Base-by-base conservation (phyloP, 1,140 invertebrate genomes). In the Rhopalosiphum maidis region DNA sequence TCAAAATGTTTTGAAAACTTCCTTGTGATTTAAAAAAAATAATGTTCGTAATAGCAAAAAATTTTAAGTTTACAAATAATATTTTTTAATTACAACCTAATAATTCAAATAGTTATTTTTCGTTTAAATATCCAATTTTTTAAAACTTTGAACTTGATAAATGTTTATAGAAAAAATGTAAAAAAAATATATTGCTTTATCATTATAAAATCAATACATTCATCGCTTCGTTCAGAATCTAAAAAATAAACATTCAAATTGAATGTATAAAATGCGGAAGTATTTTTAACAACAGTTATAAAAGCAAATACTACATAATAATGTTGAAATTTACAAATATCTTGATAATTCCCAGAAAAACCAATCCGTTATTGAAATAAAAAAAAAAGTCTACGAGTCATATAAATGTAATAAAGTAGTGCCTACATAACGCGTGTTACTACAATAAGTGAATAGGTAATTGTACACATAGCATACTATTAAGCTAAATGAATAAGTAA, bases 311-410 rank as follows among this genome's bases (percentile, higher is more conserved):
- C 60, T 77, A 77, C 60, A 77, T 77, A 77, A 77, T 77, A 77
- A 77, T 77, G 60, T n/a, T n/a, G 60, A 77, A 68, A 77, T 77
- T 77, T 77, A 35, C 30, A 77, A 77, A 77, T n/a, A 77, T 77
- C 60, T 77, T n/a, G 60, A n/a, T 6, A 77, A 77, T 77, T 77
- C 60, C 60, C 6, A 77, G 60, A 77, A 77, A 77, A n/a, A 18
- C 30, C n/a, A 21, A 77, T 77, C 60, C 30, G 60, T 77, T n/a
- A n/a, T 77, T 77, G 60, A 77, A 77, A 77, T n/a, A 77, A 77
- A 77, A 51, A 46, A 55, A 68, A 77, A 18, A n/a, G 30, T n/a
- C 60, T 77, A 77, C 15, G 60, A 77, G 30, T 77, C 60, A 77
- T n/a, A 77, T 15, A 77, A 77, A 77, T 2, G 4, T 4, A 77